phyloP scores from a whole-genome alignment of 2,888 invertebrate genomes.

The Deilephila elpenor region DNA sequence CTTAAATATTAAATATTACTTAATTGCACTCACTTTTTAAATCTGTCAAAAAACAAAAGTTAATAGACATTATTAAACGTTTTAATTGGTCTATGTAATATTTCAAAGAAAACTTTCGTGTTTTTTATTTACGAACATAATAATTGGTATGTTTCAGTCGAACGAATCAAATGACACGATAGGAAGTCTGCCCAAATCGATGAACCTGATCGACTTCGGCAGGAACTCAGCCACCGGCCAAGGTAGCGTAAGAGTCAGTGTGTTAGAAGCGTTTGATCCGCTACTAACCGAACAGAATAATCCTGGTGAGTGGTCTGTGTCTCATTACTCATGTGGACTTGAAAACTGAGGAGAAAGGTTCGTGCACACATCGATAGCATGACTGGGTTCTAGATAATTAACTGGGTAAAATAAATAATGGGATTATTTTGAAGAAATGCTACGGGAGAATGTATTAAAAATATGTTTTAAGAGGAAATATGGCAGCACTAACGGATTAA shows the following conservation, averaged over 20 bases:
- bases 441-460: not conserved
- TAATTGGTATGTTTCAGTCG: conserved; percentile 58
- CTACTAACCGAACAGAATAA: conserved; percentile 87
- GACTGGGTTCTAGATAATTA: too few species aligned
- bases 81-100: too few species aligned
- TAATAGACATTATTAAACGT: too few species aligned
- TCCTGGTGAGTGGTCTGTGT: conserved; percentile 81
- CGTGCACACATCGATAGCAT: not conserved
- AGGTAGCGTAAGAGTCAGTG: conserved; percentile 86
- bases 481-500: conserved; percentile 3
- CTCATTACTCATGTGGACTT: conserved; percentile 49
- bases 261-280: conserved; percentile 95
- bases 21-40: too few species aligned
- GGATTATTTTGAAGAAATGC: not conserved
- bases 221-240: conserved; percentile 56
- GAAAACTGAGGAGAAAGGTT: conserved; percentile 32
- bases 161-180: conserved; percentile 73
- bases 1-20: too few species aligned
- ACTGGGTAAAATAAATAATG: not conserved
- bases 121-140: not conserved
- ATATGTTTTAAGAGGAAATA: not conserved
- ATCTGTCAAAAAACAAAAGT: too few species aligned
- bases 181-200: conserved; percentile 69
- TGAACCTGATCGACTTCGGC: conserved; percentile 80
- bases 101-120: not conserved